A percentile compares a stretch with the other conserved stretches of the same genome.
Evolutionary conservation across 2,888 invertebrate species (phyloP).

Genomic region (Xylota segnis): DNA sequence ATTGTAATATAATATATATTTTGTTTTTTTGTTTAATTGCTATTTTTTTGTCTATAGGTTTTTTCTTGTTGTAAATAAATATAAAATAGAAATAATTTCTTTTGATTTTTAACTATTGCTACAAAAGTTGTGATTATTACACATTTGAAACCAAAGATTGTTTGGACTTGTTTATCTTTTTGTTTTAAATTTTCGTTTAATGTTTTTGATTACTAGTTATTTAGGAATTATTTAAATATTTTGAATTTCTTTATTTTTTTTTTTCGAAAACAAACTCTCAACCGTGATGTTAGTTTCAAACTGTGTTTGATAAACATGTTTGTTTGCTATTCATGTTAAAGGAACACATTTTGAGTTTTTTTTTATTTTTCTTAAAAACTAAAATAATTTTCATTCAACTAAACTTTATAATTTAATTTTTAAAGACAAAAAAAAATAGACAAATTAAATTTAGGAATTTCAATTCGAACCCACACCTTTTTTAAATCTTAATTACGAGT

Average conservation of each 20-base stretch:
- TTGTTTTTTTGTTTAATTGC: conserved; percentile 42
- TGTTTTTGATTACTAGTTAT: conserved; percentile 60
- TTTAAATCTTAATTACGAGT: conserved; percentile 46
- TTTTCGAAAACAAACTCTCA: conserved; percentile 74
- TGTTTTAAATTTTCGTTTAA: conserved; percentile 73
- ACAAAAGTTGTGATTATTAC: conserved; percentile 69
- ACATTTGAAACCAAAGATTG: conserved; percentile 76
- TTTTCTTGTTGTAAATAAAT: conserved; percentile 71
- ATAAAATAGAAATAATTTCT: conserved; percentile 75
- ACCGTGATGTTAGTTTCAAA: conserved; percentile 65
- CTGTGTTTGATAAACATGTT: conserved; percentile 74
- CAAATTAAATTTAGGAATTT: conserved; percentile 54
- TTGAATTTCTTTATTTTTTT: conserved; percentile 74
- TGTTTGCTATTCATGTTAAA: conserved; percentile 63
- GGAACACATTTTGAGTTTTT: conserved; percentile 61
- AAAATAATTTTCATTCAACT: conserved; percentile 36
- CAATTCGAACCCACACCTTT: conserved; percentile 68
- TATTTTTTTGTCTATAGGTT: conserved; percentile 66
- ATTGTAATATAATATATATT: conserved; percentile 67
- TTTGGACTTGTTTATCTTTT: conserved; percentile 78
- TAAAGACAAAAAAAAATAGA: conserved; percentile 16
- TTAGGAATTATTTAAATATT: conserved; percentile 72
- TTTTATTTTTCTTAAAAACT: conserved; percentile 26
- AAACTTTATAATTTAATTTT: conserved; percentile 36
- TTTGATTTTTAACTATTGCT: conserved; percentile 74